phyloP scores from a whole-genome alignment of 2,113 vertebrate genomes.

The Trinectes maculatus region DNA sequence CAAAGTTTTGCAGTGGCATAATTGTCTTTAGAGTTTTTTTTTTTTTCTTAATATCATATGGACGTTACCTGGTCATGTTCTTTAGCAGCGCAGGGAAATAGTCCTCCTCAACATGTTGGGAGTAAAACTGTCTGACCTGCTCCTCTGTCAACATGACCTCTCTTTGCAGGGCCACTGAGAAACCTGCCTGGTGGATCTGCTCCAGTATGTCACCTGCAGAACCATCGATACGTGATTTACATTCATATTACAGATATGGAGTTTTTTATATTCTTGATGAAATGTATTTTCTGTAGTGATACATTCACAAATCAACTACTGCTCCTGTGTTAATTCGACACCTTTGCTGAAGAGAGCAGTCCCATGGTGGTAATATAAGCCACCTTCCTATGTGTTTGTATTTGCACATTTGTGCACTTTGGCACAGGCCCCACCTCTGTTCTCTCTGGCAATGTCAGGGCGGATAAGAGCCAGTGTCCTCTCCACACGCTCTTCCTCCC shows the following conservation, averaged over 20 bases:
- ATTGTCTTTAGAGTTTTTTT: not conserved
- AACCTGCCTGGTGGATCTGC: constrained; percentile 77
- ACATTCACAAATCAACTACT: not conserved
- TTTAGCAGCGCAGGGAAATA: constrained; percentile 73
- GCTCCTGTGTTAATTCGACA: constrained; percentile 6
- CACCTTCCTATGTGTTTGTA: constrained; percentile 18
- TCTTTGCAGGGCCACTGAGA: constrained; percentile 80
- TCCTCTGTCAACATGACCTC: constrained; percentile 77
- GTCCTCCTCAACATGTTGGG: constrained; percentile 72
- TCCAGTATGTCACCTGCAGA: constrained; percentile 79
- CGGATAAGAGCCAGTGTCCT: constrained; percentile 83
- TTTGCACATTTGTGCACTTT: constrained; percentile 33
- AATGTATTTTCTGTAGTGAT: not conserved
- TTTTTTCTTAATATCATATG: not conserved
- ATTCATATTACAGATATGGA: not conserved
- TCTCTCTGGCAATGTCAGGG: constrained; percentile 77
- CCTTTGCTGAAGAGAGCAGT: constrained; percentile 8
- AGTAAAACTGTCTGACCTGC: constrained; percentile 82
- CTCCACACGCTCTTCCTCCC: constrained; percentile 75
- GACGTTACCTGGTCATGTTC: constrained; percentile 78
- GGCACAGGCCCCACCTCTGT: constrained; percentile 79
- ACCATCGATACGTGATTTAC: not conserved
- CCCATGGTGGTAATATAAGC: constrained; percentile 2
- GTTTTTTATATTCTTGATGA: no score
- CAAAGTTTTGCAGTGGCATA: not conserved